Base-by-base conservation (phyloP, 2,888 invertebrate species). In the Hirudinaria manillensis region DNA sequence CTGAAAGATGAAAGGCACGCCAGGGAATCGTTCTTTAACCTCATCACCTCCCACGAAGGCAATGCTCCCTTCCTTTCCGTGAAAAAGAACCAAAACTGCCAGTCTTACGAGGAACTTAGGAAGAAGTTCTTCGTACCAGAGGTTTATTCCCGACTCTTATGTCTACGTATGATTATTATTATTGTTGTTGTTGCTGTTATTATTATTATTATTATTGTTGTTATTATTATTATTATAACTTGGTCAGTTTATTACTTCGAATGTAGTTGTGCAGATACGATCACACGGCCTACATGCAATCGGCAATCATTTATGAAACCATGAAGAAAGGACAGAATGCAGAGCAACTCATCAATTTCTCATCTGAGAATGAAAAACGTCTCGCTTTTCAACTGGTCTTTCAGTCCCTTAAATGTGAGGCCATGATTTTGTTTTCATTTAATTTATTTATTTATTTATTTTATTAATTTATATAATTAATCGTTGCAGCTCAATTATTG, bases 331-430 rank as follows among this genome's bases (percentile, higher is more conserved):
- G 16, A 10, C 45, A 45, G 1, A 45, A 45, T 16, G 10, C 45
- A 10, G 45, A 45, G 16, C 45, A 45, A 45, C 4, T 45, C 51
- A 71, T n/a, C 4, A 45, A 24, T 34, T 51, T 53, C 27, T 38
- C 27, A 24, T 67, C 24, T 27, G 74, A 74, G n/a, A 55, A 65
- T 45, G 68, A 67, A 21, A 68, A 74, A 27, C 56, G 75, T 32
- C 78, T 81, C 6, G 80, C 82, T 0, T 83, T 82, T 78, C 81
- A 82, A 75, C 78, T 84, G 75, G 82, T 83, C 10, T 83, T 82
- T 77, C 80, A 80, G 67, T 79, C 83, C 4, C 78, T 84, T 36
- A 84, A 83, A 81, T 84, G 84, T 83, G 80, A 83, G 84, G 82
- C 79, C 0, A 45, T 1, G 1, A 7, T 1, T 16, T 13, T 51